Conservation (phyloP, 2,113 vertebrate species). For the Syrrhaptes paradoxus region DNA sequence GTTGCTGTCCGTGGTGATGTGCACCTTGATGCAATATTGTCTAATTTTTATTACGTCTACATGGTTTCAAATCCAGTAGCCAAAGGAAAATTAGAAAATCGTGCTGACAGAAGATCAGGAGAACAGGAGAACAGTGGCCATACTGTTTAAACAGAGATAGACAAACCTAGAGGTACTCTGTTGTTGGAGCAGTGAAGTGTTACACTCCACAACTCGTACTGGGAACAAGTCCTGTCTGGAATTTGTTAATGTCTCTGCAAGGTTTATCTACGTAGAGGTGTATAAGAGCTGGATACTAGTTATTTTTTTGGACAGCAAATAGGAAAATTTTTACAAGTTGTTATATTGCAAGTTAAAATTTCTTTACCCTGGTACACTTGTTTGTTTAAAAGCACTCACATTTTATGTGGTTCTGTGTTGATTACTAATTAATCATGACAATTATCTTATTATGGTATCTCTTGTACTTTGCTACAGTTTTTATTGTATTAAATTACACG, state of each 20-base stretch:
- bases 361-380: background rate
- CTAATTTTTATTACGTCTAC: background rate
- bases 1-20: background rate
- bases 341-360: background rate
- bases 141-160: background rate
- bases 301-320: background rate
- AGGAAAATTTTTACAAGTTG: background rate
- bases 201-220: background rate
- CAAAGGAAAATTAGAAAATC: background rate
- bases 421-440: background rate
- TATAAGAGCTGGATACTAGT: background rate
- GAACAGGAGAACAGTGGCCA: background rate
- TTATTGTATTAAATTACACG: background rate
- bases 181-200: background rate
- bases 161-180: background rate
- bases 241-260: background rate
- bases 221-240: background rate
- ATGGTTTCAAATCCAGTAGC: background rate
- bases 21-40: background rate
- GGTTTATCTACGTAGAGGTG: background rate
- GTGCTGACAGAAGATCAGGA: background rate
- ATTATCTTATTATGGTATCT: background rate
- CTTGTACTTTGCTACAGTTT: background rate
- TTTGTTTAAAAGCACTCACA: background rate
- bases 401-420: background rate